Base-by-base conservation (phyloP, 2,113 vertebrate species). In the Pachypanchax playfairii region DNA sequence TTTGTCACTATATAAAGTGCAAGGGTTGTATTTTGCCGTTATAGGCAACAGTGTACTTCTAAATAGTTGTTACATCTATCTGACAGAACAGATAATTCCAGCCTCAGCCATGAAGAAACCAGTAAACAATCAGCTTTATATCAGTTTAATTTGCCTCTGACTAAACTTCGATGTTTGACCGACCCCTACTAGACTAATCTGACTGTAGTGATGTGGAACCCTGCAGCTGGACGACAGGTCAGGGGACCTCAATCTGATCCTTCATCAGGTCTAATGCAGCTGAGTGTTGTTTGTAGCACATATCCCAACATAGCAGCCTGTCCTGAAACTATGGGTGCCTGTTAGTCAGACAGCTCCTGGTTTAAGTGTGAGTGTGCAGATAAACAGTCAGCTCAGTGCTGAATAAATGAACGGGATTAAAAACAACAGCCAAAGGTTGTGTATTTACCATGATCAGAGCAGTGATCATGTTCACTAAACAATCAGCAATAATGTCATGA, bases 231-330 rank as follows among this genome's bases (percentile, higher is more conserved):
- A 53, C 49, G 57, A 44, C 61, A 59, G 43, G 65, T 52, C 49
- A 24, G 21, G 11, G 46, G 41, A 68, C 58, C 64, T 56, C 38
- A 5, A 15, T 51, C 77, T 58, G 75, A 72, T 59, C 67, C 14
- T 65, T 64, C 65, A 75, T 82, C 75, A 73, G 36, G 47, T 53
- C 62, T 86, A 89, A 89, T 85, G 69, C 67, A 65, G 49, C 57
- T 39, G 0, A 77, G 75, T 63, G 70, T 70, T 47, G 70, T 41
- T 69, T 67, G 51, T 39, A 55, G 75, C 85, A 88, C 79, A 83
- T 65, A 65, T 80, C 18, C 38, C 43, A 47, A 51, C 65, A 56
- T 20, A 42, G 25, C 20, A 26, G 35, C 73, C 73, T 61, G 80
- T 71, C 64, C 44, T 29, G 43, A 79, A 80, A 75, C 80, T 71